Percentiles rank a stretch among this genome's conserved stretches.
phyloP scores from a whole-genome alignment of 2,797 vertebrate species.

The Tangara arthus region DNA sequence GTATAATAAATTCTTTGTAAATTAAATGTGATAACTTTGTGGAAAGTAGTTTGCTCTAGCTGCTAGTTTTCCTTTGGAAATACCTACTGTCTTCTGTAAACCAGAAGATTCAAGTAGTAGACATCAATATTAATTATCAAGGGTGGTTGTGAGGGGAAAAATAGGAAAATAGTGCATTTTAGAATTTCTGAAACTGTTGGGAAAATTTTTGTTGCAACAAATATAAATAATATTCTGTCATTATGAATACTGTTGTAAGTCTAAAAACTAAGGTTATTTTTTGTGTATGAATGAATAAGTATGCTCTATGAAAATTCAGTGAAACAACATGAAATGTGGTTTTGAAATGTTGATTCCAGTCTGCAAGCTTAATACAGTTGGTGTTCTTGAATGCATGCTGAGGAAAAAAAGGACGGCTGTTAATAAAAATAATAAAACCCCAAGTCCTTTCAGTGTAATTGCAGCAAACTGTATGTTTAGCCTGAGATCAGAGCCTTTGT shows the following conservation, averaged over 20 bases:
- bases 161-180: background rate
- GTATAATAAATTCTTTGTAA: background rate
- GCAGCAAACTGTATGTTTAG: background rate
- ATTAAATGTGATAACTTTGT: background rate
- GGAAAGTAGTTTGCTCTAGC: background rate
- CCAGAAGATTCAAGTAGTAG: background rate
- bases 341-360: background rate
- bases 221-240: background rate
- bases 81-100: background rate
- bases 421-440: background rate
- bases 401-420: background rate
- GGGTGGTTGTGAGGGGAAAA: background rate
- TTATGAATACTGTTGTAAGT: background rate
- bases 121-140: background rate
- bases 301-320: background rate
- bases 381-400: background rate
- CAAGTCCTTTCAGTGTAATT: background rate
- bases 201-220: background rate
- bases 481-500: background rate
- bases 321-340: background rate
- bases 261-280: background rate
- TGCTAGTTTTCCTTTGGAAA: background rate
- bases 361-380: background rate
- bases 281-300: background rate
- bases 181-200: background rate